Conservation (phyloP, 2,113 vertebrate species). For the Meles meles region DNA sequence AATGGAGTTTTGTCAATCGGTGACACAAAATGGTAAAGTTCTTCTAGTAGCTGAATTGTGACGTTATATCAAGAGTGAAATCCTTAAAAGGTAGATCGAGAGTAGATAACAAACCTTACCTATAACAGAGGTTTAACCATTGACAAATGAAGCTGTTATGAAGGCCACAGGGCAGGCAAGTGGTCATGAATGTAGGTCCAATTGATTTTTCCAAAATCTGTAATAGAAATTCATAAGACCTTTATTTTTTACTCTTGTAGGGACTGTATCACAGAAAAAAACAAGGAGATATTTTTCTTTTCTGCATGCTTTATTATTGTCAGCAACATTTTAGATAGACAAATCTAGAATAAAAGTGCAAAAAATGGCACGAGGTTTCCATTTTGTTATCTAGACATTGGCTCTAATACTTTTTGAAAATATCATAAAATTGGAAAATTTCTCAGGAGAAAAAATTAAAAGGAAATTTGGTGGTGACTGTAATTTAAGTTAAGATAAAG, state of each 20-base stretch:
- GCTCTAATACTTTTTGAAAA: neutral
- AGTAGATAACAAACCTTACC: neutral
- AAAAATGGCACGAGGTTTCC: neutral
- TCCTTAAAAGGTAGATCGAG: neutral
- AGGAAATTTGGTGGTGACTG: neutral
- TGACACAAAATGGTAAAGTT: neutral
- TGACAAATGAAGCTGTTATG: neutral
- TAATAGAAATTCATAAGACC: neutral
- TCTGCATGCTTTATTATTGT: neutral
- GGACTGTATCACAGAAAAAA: neutral
- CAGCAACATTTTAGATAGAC: neutral
- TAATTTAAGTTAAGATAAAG: neutral
- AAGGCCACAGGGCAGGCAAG: neutral
- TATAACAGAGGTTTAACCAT: neutral
- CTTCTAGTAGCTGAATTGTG: neutral
- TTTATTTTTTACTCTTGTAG: neutral
- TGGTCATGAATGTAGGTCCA: neutral
- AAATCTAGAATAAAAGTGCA: neutral
- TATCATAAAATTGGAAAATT: neutral
- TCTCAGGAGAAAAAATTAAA: neutral
- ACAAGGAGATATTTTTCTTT: neutral
- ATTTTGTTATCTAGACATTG: neutral
- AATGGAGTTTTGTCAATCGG: neutral
- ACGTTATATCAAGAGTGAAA: neutral
- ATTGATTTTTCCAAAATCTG: neutral